phyloP scores from a whole-genome alignment of 2,797 vertebrate species.

The Botia kubotai region DNA sequence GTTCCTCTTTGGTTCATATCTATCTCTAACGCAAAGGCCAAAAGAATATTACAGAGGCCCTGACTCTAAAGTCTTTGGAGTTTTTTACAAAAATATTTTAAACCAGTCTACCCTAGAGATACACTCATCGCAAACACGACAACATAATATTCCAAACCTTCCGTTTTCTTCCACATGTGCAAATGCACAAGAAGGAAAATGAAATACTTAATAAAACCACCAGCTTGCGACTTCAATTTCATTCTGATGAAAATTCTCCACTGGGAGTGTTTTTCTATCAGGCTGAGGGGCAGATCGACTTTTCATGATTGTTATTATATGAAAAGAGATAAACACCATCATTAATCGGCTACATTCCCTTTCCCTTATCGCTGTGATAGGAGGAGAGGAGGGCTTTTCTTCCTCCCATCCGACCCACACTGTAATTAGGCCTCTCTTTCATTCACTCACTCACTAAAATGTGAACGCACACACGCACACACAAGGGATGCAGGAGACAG shows the following conservation, averaged over 20 bases:
- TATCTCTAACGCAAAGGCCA: too few species aligned
- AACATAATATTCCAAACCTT: conserved; percentile 44
- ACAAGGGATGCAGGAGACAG: conserved; percentile 60
- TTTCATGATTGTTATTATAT: conserved; percentile 90
- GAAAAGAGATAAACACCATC: conserved; percentile 85
- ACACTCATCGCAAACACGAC: background rate
- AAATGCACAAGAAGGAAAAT: conserved; percentile 57
- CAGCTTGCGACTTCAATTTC: conserved; percentile 98
- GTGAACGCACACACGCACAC: conserved; percentile 32
- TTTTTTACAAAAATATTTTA: background rate
- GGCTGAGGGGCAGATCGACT: conserved; percentile 90
- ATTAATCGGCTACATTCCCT: conserved; percentile 84
- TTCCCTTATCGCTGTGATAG: conserved; percentile 76
- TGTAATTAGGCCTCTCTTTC: conserved; percentile 85
- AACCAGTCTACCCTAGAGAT: background rate
- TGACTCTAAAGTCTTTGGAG: too few species aligned
- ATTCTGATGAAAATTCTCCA: conserved; percentile 98
- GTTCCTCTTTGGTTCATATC: too few species aligned
- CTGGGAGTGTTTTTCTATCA: conserved; percentile 76
- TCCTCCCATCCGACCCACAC: conserved; percentile 76
- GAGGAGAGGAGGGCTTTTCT: conserved; percentile 87
- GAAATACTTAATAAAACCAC: conserved; percentile 97
- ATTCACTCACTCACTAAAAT: conserved; percentile 42
- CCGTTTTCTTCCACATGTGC: conserved; percentile 57
- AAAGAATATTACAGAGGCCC: too few species aligned